Evolutionary conservation across 30 jellyfish, hydroid and myxozoan genomes (phyloP), one percentile per base, ranked within the genome.

Genomic region (Morbakka virulenta): DNA sequence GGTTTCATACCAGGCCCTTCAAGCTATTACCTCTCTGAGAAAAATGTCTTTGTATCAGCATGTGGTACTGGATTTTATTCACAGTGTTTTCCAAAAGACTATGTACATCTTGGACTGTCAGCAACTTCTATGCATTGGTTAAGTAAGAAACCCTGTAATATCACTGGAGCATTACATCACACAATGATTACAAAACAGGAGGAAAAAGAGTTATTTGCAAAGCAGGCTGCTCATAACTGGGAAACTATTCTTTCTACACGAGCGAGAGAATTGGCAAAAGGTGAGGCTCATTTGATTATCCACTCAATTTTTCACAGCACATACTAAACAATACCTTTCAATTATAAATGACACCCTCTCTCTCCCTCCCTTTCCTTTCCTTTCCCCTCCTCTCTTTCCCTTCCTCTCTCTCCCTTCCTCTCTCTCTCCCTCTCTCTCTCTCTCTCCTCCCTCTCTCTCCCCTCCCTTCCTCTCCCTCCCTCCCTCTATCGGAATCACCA

Each of bases 211-310:
- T 63, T 65, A 50, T 71, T 85, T 34, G 62, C 52, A 50, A 28
- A 3, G 32, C 96, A 85, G 62, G 96, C 96, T 12, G 87, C 92
- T 2, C 35, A 76, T 25, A 91, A 85, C 35, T 85, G 96, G 96
- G 74, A 85, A 47, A 64, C 76, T 0, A 77, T 85, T 50, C 81
- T 85, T 6, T 2, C 69, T 30, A 72, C 77, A 35, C 36, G 96
- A 76, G 91, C 96, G 14, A 62, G 35, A 23, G 96, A 85, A 50
- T 31, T 85, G 33, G 77, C 69, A 67, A 2, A 73, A 67, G 96
- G 96, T 81, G n/a, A n/a, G n/a, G n/a, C n/a, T 53, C 22, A 23
- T 35, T n/a, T n/a, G n/a, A n/a, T n/a, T n/a, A n/a, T n/a, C n/a
- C n/a, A n/a, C n/a, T n/a, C n/a, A n/a, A n/a, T n/a, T n/a, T n/a